phyloP scores from a whole-genome alignment of 2,113 vertebrate species.

The Vulpes lagopus region DNA sequence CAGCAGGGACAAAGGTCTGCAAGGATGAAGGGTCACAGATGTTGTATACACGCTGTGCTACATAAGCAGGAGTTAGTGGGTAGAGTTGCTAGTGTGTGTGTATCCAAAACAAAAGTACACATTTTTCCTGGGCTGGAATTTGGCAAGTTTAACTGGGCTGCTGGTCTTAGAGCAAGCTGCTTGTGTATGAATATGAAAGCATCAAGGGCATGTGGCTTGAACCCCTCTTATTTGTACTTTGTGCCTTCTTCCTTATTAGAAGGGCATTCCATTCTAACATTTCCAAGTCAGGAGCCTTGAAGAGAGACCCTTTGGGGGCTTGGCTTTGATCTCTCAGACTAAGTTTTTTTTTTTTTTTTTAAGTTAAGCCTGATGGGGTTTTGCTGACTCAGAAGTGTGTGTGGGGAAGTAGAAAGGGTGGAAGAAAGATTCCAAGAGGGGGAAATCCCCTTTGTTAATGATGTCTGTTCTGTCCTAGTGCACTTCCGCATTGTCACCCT shows the following conservation, averaged over 20 bases:
- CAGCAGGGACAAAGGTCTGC: neutral
- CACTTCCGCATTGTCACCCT: conserved; percentile 48
- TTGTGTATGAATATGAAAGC: neutral
- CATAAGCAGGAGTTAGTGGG: neutral
- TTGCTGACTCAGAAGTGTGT: conserved; percentile 31
- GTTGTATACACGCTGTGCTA: neutral
- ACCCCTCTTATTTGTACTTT: neutral
- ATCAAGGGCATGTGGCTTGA: neutral
- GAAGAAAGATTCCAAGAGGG: neutral
- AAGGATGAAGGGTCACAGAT: too few relatives aligned
- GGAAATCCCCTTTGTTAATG: neutral
- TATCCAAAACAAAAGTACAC: neutral
- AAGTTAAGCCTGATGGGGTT: conserved; percentile 9
- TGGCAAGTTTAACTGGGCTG: neutral
- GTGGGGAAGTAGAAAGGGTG: neutral
- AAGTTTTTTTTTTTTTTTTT: neutral
- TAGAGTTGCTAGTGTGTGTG: neutral
- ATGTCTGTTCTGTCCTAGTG: neutral
- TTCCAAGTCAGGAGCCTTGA: neutral
- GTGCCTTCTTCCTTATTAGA: neutral
- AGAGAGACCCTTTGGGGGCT: neutral
- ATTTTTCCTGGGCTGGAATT: neutral
- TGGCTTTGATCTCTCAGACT: neutral
- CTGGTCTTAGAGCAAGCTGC: neutral
- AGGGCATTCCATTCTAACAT: neutral